Base-by-base conservation (phyloP, 2,888 invertebrate genomes). In the Poecilus cupreus region DNA sequence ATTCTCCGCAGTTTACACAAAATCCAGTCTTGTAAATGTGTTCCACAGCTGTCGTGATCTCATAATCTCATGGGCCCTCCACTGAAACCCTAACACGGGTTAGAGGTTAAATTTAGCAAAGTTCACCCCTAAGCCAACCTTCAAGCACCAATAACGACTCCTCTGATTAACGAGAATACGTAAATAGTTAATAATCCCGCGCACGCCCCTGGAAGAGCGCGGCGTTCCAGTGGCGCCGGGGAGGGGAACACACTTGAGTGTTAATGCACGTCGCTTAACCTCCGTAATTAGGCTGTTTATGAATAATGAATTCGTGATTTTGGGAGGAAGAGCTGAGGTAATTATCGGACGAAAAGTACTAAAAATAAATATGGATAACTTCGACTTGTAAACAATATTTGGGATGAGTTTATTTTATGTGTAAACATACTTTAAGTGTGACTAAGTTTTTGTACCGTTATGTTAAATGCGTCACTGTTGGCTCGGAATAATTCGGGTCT, bases 261-360 rank as follows among this genome's bases (percentile, higher is more conserved):
- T 24, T 74, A 74, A 74, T 74, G 49, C n/a, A 13, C 11, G 49
- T 22, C 74, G 64, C 24, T 64, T 64, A 64, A 22, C 20, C 16
- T 20, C 4, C 46, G n/a, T 74, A 46, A 74, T 74, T 74, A 74
- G 22, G 11, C 39, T 11, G n/a, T 46, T 24, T 26, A 26, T 74
- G 74, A 74, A 74, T 74, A 74, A 74, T 74, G 74, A 74, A 74
- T 74, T 70, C 22, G 24, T 74, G 49, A 49, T 74, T 74, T 46
- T 26, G 2, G 8, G 43, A 18, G 18, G 54, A 54, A 18, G 26
- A n/a, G 22, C 18, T 10, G 3, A 4, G 0, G 70, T 70, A 70
- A 70, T 70, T 70, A 70, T 39, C 64, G 18, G 13, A 13, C 10
- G 54, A 10, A 8, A 8, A 54, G 18, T 18, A 54, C 24, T 22